Base-by-base conservation (phyloP, 2,888 invertebrate genomes). In the Trissolcus japonicus region DNA sequence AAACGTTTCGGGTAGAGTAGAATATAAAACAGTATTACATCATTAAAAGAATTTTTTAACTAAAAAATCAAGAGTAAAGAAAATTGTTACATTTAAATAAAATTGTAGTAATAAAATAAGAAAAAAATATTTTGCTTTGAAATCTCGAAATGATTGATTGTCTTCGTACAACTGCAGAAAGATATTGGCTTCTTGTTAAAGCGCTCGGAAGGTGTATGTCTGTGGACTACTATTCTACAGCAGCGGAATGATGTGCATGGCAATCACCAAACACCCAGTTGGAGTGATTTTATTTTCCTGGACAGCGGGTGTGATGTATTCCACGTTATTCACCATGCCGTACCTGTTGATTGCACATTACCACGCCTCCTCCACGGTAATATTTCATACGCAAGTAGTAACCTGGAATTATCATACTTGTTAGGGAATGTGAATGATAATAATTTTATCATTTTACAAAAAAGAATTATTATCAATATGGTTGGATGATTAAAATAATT, bases 301-400 rank as follows among this genome's bases (percentile, higher is more conserved):
- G 93, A 94, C 96, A 0, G 97, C 98, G 1, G 98, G 98, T 1
- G 94, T 98, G 55, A 97, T 98, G 97, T 98, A 98, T 89, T 97
- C 98, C 13, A 98, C 98, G 0, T 92, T 98, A 25, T 98, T 98
- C 90, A 98, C 98, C 9, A 96, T 98, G 96, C 98, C 98, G 1
- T 98, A 98, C 86, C 91, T 98, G 41, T 91, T 98, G 63, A 93
- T 98, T 29, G 98, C 98, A 4, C 95, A 96, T 87, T 98, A 98
- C 88, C 98, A 98, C 87, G 94, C 96, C n/a, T 94, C 93, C 74
- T 95, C 95, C 83, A 94, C 93, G 91, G 98, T 97, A 91, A 92
- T 60, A 25, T 41, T 9, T 35, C 11, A 35, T 1, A 6, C 9
- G 9, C 35, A 7, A 9, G 35, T 35, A 35, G 11, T 9, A 35